Base-by-base conservation (phyloP, 2,113 vertebrate species). In the Malurus elegans region DNA sequence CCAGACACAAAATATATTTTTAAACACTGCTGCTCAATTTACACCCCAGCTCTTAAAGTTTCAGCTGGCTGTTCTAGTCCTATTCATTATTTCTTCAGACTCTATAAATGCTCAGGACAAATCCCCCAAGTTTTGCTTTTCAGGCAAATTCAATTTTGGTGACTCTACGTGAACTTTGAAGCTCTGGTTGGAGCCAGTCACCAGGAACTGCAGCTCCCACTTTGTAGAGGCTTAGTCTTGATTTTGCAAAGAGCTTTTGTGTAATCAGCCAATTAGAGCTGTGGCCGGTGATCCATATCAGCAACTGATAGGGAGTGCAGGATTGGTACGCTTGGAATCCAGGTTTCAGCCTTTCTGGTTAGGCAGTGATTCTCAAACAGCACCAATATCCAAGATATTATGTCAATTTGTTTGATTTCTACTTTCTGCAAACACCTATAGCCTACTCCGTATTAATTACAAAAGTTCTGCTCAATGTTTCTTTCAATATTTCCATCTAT, bases 241-340 rank as follows among this genome's bases (percentile, higher is more conserved):
- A 64, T 94, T 95, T 95, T 95, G 72, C 65, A 80, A 80, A 95
- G 90, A 89, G 92, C 73, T 95, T 95, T 93, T 90, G 88, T 80
- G 50, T 84, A 92, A 86, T 92, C 93, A 94, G 79, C 79, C 95
- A 86, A 74, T 94, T 92, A 92, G 82, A 93, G 65, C 82, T 90
- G 92, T 92, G 92, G 91, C 88, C 26, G 3, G 69, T 85, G 96
- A 96, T 94, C 93, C 90, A 58, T 86, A 94, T 95, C 95, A 93
- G 76, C 74, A 89, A 58, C 9, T 93, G 88, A 86, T 58, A 72
- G 62, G 0, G 1, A 94, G 79, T 81, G 79, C 29, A 26, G 61
- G 61, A 36, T 17, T 73, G 87, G 51, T 86, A 84, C 12, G 3
- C 56, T 42, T 81, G 90, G 91, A 96, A 88, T 96, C 81, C 80